Conservation (phyloP, 2,888 invertebrate species). For the Meteorus cinctellus region DNA sequence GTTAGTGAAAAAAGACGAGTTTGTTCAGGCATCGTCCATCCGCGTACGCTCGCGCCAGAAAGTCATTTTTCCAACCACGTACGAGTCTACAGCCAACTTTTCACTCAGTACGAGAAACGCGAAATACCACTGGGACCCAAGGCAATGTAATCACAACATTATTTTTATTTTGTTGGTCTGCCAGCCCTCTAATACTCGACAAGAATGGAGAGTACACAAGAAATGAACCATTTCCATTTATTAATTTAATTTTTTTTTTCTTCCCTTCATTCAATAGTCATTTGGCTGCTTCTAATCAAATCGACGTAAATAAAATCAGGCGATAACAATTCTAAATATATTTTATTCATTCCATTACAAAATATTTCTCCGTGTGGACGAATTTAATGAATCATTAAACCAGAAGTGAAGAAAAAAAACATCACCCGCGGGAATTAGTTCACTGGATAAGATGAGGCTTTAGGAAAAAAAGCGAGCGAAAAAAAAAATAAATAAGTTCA, state of each 20-base stretch:
- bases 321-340: not conserved
- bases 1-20: conserved; percentile 27
- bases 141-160: conserved; percentile 27
- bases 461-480: not conserved
- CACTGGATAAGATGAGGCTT: not conserved
- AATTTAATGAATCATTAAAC: not conserved
- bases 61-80: conserved; percentile 54
- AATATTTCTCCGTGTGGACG: not conserved
- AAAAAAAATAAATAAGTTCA: not conserved
- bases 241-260: not conserved
- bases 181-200: conserved; percentile 5
- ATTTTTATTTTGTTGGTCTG: conserved; percentile 9
- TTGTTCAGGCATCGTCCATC: conserved; percentile 24
- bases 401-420: not conserved
- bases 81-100: conserved; percentile 54
- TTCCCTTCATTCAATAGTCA: not conserved
- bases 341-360: not conserved
- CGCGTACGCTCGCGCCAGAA: conserved; percentile 37
- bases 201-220: not conserved
- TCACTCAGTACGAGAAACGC: conserved; percentile 44
- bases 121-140: conserved; percentile 22
- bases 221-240: not conserved
- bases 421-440: not conserved
- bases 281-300: not conserved
- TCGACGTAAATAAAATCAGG: not conserved